Evolutionary conservation across 64 coral and sea anemone species (phyloP), one percentile per base, ranked within the genome.

Genomic region (Actinia tenebrosa): DNA sequence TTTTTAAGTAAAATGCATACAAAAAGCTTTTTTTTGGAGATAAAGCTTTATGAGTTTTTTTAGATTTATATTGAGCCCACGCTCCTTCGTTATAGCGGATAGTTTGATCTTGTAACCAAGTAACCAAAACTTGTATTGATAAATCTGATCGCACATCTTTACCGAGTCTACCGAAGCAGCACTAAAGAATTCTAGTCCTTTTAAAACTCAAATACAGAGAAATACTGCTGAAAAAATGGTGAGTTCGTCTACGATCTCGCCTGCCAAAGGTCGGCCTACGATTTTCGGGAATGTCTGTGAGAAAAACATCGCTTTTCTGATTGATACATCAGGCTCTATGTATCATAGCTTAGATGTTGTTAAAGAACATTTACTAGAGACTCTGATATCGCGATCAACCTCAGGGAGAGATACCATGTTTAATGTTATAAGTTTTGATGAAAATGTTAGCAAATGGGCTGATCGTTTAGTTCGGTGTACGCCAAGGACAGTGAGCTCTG

Each of bases 371-470:
- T 92, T 97, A 86, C 64, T 97, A 56, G 94, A 97, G 87, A 77
- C 93, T 72, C 88, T 97, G 23, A 93, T 93, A 75, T 87, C 91
- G 18, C 91, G 94, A 7, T 88, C 94, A 50, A 93, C 88, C 53
- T 97, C 94, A 14, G 91, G 88, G 45, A 71, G 94, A 79, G 91
- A 93, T 53, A 97, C 94, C 8, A 97, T 97, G 91, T 97, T 97
- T 80, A 97, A 97, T 78, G 79, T 97, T 22, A 97, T 97, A 43
- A 88, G 84, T 45, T 97, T 97, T 60, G 83, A 89, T 17, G 94
- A 97, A 77, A 87, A 91, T 83, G 86, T 93, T 1, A 92, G 77
- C 27, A 93, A 87, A 88, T 97, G 94, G 91, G 92, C 91, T 0
- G 86, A 97, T 79, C 85, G 91, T 13, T 58, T 97, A 46, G 78